phyloP scores from a whole-genome alignment of 2,888 invertebrate genomes.

The Nasonovia ribisnigri region DNA sequence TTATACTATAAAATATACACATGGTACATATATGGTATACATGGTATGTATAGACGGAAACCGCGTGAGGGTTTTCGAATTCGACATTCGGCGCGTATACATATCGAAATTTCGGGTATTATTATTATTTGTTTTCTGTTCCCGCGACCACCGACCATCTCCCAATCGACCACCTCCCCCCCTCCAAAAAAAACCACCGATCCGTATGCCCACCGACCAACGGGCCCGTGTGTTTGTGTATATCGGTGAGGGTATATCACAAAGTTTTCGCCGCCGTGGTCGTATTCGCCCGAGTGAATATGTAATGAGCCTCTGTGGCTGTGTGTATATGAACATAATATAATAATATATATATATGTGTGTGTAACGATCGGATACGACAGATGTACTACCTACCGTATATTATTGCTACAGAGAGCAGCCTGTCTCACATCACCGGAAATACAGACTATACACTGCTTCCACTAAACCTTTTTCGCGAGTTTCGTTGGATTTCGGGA shows the following conservation, averaged over 20 bases:
- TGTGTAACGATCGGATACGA: conserved; percentile 1
- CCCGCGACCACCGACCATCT: not conserved
- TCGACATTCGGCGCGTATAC: not conserved
- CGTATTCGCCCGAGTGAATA: not conserved
- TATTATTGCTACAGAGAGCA: not conserved
- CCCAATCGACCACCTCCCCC: not conserved
- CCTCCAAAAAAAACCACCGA: not conserved
- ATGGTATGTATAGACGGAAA: not conserved
- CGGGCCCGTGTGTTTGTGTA: not conserved
- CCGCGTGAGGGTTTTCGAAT: not conserved
- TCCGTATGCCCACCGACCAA: not conserved
- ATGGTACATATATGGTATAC: too few species aligned
- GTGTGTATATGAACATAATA: not conserved
- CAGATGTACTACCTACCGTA: not conserved
- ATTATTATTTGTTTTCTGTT: conserved; percentile 3
- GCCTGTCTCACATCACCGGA: not conserved
- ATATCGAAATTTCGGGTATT: not conserved
- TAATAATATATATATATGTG: not conserved
- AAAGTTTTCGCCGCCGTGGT: not conserved
- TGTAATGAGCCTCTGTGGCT: not conserved
- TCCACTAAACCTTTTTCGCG: not conserved
- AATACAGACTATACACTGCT: not conserved
- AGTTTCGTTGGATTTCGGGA: not conserved
- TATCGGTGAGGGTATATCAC: not conserved
- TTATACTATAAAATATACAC: too few species aligned